Conservation (phyloP, 2,888 invertebrate genomes). For the Ormyrus labotus region DNA sequence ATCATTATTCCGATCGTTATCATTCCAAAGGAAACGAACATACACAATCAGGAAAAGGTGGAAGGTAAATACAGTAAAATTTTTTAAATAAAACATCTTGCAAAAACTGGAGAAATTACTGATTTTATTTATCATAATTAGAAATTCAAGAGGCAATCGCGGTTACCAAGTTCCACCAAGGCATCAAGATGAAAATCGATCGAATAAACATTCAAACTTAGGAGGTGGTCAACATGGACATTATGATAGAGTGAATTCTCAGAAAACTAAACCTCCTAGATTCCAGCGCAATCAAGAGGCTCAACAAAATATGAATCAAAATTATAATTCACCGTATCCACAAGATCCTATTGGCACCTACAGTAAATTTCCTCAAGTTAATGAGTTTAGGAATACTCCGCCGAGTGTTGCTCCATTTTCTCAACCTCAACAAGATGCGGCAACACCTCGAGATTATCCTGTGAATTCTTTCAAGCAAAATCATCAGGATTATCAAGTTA, state of each 20-base stretch:
- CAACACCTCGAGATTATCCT: constrained; percentile 58
- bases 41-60: constrained; percentile 64
- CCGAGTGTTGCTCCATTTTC: constrained; percentile 52
- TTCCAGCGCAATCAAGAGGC: constrained; percentile 77
- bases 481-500: constrained; percentile 47
- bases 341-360: constrained; percentile 58
- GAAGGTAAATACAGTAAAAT: constrained; percentile 63
- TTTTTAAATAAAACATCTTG: background rate
- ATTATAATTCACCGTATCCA: constrained; percentile 56
- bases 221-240: constrained; percentile 56
- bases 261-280: constrained; percentile 78
- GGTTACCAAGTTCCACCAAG: constrained; percentile 68
- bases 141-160: constrained; percentile 66
- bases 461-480: constrained; percentile 60
- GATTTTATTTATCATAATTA: constrained; percentile 45
- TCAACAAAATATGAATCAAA: constrained; percentile 64
- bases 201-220: constrained; percentile 63
- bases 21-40: constrained; percentile 61
- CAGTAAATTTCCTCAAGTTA: constrained; percentile 59
- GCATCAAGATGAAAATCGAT: constrained; percentile 66
- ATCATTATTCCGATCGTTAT: constrained; percentile 67
- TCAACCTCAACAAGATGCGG: constrained; percentile 61
- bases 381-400: constrained; percentile 64
- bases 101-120: background rate
- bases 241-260: constrained; percentile 62